Percentiles rank a stretch among this genome's conserved stretches.
These are phyloP conservation scores for Encarsia formosa DNA, from an alignment of 2,888 invertebrate genomes.

Conservation along the genomic window DNA sequence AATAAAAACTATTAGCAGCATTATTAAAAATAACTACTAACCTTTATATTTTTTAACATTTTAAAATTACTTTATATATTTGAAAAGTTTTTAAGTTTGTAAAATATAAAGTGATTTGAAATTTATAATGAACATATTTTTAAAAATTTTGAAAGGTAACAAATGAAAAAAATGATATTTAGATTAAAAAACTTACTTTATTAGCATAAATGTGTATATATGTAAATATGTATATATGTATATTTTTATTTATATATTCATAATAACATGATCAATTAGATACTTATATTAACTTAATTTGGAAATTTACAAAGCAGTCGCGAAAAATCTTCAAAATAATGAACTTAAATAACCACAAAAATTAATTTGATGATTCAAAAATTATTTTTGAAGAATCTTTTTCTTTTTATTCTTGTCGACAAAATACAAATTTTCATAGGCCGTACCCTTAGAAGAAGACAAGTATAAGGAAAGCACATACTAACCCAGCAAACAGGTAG, in stretches of 20 bases:
- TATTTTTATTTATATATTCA: slow-evolving; percentile 4
- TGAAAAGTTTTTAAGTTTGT: no score
- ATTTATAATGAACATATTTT: no score
- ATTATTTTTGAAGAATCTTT: neutral
- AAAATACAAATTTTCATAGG: slow-evolving; percentile 20
- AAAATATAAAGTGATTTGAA: no score
- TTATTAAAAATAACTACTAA: no score
- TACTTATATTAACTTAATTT: slow-evolving; percentile 9
- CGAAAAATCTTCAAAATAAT: slow-evolving; percentile 15
- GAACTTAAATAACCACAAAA: slow-evolving; percentile 1
- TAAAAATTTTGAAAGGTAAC: slow-evolving; percentile 1
- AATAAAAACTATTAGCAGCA: no score
- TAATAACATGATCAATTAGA: slow-evolving; percentile 14
- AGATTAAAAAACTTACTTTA: slow-evolving; percentile 19
- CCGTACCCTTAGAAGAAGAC: slow-evolving; percentile 23
- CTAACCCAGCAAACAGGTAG: slow-evolving; percentile 12
- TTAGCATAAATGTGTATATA: neutral
- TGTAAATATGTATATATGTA: slow-evolving; percentile 1
- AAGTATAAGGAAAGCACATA: slow-evolving; percentile 10
- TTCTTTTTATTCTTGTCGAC: slow-evolving; percentile 2
- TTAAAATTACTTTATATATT: no score
- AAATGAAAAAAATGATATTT: slow-evolving; percentile 12
- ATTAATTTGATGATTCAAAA: neutral
- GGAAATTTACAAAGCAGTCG: slow-evolving; percentile 20
- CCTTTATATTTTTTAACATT: no score